These are phyloP conservation scores for Gobius niger DNA, from an alignment of 2,113 vertebrate genomes.

Conservation along the genomic window DNA sequence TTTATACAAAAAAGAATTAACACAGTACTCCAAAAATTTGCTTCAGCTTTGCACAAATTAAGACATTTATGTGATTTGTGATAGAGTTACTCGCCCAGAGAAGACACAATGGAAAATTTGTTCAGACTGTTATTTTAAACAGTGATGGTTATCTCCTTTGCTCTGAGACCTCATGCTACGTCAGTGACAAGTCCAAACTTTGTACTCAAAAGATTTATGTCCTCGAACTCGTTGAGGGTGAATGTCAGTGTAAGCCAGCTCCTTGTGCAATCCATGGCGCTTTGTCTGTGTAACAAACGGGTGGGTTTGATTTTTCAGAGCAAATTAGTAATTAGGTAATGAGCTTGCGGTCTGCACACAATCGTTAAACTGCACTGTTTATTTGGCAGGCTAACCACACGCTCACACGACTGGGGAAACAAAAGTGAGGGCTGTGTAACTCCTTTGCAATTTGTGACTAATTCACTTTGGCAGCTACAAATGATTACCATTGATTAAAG, in stretches of 20 bases:
- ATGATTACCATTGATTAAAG: conserved; percentile 1
- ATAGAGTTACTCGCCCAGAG: neutral
- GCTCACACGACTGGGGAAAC: conserved; percentile 49
- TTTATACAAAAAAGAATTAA: no score
- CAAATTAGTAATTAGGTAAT: conserved; percentile 61
- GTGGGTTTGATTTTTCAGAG: neutral
- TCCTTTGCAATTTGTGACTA: conserved; percentile 18
- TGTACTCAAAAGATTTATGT: neutral
- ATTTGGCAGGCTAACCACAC: conserved; percentile 48
- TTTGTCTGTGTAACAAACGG: neutral
- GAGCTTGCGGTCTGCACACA: conserved; percentile 32
- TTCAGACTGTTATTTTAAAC: neutral
- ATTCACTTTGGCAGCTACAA: conserved; percentile 39
- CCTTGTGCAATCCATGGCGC: neutral
- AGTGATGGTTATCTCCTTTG: neutral
- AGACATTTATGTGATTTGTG: neutral
- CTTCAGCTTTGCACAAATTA: no score
- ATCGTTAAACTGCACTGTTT: conserved; percentile 52
- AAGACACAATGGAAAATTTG: neutral
- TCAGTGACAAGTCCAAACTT: neutral
- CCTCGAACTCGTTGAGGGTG: conserved; percentile 2
- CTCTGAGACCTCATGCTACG: neutral
- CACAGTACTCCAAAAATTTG: no score
- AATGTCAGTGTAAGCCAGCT: conserved; percentile 3
- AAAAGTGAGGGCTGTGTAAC: conserved; percentile 47